Evolutionary conservation across 2,888 invertebrate genomes (phyloP).

Genomic region (Diachrysia chrysitis): DNA sequence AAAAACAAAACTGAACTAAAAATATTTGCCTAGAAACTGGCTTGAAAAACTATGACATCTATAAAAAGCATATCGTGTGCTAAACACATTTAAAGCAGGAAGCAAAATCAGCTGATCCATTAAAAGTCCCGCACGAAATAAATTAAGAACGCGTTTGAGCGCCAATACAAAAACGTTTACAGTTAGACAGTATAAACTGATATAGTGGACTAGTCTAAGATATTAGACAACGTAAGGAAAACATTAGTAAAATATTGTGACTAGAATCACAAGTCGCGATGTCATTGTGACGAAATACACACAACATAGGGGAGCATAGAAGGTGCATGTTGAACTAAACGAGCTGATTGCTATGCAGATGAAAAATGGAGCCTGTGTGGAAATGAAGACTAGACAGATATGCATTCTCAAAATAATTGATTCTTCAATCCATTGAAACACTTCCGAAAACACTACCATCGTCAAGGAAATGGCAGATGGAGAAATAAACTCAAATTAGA

Average conservation of each 20-base stretch:
- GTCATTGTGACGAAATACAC: slow-evolving; percentile 16
- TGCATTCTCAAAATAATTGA: not conserved
- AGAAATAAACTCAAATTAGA: too few relatives aligned
- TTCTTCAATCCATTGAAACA: too few relatives aligned
- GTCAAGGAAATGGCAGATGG: too few relatives aligned
- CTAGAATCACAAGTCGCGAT: slow-evolving; percentile 31
- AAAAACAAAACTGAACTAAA: slow-evolving; percentile 11
- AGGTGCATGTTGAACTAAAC: not conserved
- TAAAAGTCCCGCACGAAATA: not conserved
- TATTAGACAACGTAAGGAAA: slow-evolving; percentile 16
- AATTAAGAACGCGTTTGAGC: slow-evolving; percentile 3
- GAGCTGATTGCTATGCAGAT: not conserved
- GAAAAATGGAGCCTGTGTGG: too few relatives aligned
- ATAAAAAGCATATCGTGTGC: not conserved
- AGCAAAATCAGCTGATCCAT: slow-evolving; percentile 9
- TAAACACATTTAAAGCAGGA: slow-evolving; percentile 1
- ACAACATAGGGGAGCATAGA: slow-evolving; percentile 19
- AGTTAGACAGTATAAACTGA: slow-evolving; percentile 27
- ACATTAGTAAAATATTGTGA: slow-evolving; percentile 25
- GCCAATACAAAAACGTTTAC: slow-evolving; percentile 18
- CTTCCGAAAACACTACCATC: too few relatives aligned
- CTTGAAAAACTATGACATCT: not conserved
- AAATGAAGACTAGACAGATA: not conserved
- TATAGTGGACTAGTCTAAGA: slow-evolving; percentile 19
- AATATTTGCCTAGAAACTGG: not conserved